These are phyloP conservation scores for Phrynocephalus forsythii DNA, from an alignment of 2,797 vertebrate genomes.

Conservation along the genomic window DNA sequence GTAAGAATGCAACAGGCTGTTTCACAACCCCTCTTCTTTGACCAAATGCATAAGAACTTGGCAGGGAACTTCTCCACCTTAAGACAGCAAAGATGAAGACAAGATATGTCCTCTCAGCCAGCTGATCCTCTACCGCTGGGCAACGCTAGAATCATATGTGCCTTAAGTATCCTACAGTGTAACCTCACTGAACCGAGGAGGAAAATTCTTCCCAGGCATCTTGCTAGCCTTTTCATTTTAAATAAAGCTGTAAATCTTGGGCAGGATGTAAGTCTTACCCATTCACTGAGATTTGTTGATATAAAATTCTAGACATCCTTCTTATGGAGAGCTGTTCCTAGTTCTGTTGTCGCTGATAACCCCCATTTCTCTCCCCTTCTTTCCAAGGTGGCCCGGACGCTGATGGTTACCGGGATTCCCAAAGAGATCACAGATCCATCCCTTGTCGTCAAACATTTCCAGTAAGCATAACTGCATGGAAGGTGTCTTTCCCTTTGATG, in stretches of 20 bases:
- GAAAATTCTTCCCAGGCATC: neutral
- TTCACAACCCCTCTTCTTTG: neutral
- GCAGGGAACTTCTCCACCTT: too few species aligned
- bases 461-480: conserved; percentile 82
- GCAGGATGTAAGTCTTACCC: neutral
- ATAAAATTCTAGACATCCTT: neutral
- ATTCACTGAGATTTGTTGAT: neutral
- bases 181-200: neutral
- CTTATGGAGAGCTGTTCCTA: neutral
- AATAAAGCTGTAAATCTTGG: neutral
- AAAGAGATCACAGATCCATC: conserved; percentile 92
- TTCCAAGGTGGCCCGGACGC: conserved; percentile 88
- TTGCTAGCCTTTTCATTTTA: neutral
- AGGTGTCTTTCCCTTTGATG: neutral
- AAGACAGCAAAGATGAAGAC: too few species aligned
- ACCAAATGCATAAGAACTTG: too few species aligned
- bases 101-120: neutral
- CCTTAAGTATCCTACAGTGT: neutral
- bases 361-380: conserved; percentile 28
- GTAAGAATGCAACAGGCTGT: conserved; percentile 73
- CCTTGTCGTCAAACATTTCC: conserved; percentile 94
- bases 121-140: neutral
- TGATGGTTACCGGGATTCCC: conserved; percentile 94
- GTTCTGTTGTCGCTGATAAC: fast-evolving
- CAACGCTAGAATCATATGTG: neutral